Percentiles rank a stretch among this genome's conserved stretches.
These are phyloP conservation scores for Myotis planiceps DNA, from an alignment of 2,797 vertebrate genomes.

Conservation along the genomic window DNA sequence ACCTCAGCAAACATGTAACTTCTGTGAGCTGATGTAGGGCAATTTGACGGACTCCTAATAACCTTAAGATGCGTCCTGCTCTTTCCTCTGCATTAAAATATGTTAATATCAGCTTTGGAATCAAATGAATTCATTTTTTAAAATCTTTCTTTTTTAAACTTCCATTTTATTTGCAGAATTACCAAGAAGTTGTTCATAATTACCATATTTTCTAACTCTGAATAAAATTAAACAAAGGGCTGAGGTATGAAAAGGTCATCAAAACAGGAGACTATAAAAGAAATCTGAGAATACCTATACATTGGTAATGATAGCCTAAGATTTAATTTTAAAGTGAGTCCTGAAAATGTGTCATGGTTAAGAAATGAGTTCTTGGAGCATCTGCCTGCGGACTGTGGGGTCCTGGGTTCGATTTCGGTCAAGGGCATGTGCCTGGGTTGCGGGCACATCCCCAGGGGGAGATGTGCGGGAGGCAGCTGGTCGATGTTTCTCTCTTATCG, in stretches of 20 bases:
- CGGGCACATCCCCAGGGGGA: no score
- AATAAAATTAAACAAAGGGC: constrained; percentile 65
- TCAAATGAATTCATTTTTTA: constrained; percentile 45
- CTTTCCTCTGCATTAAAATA: constrained; percentile 62
- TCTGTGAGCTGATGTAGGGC: constrained; percentile 40
- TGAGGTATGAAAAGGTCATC: constrained; percentile 58
- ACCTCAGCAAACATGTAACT: constrained; percentile 58
- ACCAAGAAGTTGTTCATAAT: constrained; percentile 54
- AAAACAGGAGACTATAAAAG: constrained; percentile 66
- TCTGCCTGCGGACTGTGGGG: no score
- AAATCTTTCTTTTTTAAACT: constrained; percentile 56
- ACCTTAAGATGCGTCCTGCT: constrained; percentile 60
- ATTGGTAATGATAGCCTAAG: constrained; percentile 40
- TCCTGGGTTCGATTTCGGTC: no score
- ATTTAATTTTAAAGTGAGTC: constrained; percentile 57
- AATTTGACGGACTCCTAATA: constrained; percentile 43
- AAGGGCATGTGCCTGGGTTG: no score
- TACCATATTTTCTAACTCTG: constrained; percentile 60
- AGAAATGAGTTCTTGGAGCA: background rate
- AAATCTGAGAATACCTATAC: constrained; percentile 51
- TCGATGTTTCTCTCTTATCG: no score
- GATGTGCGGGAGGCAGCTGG: no score
- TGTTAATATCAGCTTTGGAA: constrained; percentile 67
- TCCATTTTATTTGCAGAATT: constrained; percentile 66
- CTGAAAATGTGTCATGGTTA: constrained; percentile 37